Conservation (phyloP, 2,113 vertebrate species). For the Epinephelus moara region DNA sequence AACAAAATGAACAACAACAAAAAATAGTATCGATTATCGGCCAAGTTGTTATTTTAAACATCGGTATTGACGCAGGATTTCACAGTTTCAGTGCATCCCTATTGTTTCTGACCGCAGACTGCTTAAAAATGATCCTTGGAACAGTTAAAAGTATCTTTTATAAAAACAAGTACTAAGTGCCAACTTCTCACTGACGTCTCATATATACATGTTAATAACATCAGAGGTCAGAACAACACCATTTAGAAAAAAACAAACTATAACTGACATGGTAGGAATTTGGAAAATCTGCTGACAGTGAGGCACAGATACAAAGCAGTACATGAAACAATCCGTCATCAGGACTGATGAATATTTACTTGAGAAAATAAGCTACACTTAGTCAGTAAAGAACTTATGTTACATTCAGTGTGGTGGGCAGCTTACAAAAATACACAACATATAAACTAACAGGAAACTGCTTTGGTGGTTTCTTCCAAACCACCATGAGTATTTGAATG, state of each 20-base stretch:
- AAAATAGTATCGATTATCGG: too few relatives aligned
- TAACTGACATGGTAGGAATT: background rate
- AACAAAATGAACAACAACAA: too few relatives aligned
- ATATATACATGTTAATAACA: conserved; percentile 41
- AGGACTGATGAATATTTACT: conserved; percentile 22
- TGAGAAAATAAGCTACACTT: conserved; percentile 34
- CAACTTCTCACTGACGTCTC: conserved; percentile 15
- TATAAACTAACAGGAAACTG: conserved; percentile 31
- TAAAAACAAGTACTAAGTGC: conserved; percentile 20
- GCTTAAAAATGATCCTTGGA: conserved; percentile 3
- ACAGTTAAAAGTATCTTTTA: conserved; percentile 21
- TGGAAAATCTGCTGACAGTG: conserved; percentile 10
- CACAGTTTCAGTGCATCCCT: too few relatives aligned
- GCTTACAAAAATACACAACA: conserved; percentile 61
- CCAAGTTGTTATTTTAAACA: too few relatives aligned
- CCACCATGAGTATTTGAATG: conserved; percentile 1
- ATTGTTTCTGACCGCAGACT: conserved; percentile 10
- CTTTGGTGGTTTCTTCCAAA: conserved; percentile 22
- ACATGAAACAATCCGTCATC: conserved; percentile 16
- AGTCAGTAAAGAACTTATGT: conserved; percentile 37
- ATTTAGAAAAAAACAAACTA: background rate
- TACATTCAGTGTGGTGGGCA: conserved; percentile 77
- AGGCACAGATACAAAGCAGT: conserved; percentile 13
- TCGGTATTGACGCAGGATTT: too few relatives aligned
- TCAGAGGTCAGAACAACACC: conserved; percentile 13